Evolutionary conservation across 2,888 invertebrate species (phyloP).

Genomic region (Cephus rjabovi): DNA sequence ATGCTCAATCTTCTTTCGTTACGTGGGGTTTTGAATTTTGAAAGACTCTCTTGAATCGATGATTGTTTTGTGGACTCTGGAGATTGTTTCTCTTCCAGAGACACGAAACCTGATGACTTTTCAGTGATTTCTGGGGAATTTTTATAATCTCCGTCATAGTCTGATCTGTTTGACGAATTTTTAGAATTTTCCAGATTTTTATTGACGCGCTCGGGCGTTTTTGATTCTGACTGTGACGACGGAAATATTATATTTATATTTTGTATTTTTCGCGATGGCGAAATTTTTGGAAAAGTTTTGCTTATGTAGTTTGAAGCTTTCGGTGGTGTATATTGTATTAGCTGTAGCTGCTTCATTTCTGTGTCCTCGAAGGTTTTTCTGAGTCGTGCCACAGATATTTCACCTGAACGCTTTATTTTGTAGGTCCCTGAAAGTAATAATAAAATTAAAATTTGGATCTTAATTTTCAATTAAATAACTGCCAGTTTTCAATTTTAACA

Average conservation of each 20-base stretch:
- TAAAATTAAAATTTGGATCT: not conserved
- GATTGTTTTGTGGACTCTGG: not conserved
- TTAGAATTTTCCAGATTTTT: constrained; percentile 11
- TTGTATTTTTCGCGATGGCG: constrained; percentile 46
- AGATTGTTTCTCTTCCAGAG: not conserved
- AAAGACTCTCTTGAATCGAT: not conserved
- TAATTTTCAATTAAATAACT: not conserved
- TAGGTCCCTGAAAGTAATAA: not conserved
- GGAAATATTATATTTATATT: constrained; percentile 49
- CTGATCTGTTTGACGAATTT: not conserved
- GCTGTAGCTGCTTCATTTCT: not conserved
- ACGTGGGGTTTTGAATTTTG: too few species aligned
- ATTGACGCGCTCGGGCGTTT: not conserved
- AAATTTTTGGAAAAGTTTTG: constrained; percentile 46
- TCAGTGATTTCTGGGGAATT: not conserved
- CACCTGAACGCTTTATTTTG: not conserved
- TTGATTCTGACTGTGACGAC: not conserved
- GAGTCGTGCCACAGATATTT: not conserved
- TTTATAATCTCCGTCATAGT: not conserved
- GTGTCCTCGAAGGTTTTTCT: not conserved
- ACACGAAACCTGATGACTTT: not conserved
- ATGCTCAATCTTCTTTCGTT: too few species aligned
- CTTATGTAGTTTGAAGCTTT: constrained; percentile 24
- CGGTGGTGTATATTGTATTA: not conserved
- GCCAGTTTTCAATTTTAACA: not conserved